Evolutionary conservation across 2,797 vertebrate species (phyloP).

Genomic region (Enteromius paludinosus): DNA sequence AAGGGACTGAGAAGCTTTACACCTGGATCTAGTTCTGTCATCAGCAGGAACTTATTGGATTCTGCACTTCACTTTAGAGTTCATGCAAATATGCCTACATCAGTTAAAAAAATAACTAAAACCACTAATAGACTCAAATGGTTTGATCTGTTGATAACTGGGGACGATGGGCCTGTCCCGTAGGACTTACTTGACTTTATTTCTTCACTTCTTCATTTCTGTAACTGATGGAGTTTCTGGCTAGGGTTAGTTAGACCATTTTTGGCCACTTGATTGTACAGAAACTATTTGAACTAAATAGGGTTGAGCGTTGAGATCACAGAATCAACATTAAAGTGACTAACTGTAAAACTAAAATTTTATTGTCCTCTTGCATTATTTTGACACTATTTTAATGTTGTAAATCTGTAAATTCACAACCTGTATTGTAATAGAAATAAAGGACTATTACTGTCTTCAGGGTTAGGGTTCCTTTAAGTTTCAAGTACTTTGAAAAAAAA

Average conservation of each 20-base stretch:
- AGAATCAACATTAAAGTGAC: background rate
- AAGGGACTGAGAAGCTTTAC: background rate
- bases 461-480: background rate
- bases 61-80: background rate
- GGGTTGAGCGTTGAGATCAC: background rate
- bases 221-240: background rate
- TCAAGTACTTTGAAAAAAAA: background rate
- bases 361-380: background rate
- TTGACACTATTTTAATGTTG: background rate
- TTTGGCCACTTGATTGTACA: background rate
- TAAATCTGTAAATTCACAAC: background rate
- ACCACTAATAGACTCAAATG: rapidly evolving
- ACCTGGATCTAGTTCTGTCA: background rate
- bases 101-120: background rate
- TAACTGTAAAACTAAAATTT: background rate
- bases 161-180: background rate
- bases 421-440: background rate
- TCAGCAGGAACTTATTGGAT: background rate
- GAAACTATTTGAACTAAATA: background rate
- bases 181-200: background rate
- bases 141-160: background rate
- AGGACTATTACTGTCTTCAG: background rate
- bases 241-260: background rate
- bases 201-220: background rate
- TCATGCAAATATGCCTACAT: background rate